phyloP scores from a whole-genome alignment of 2,888 invertebrate species.

The Sisyra terminalis region DNA sequence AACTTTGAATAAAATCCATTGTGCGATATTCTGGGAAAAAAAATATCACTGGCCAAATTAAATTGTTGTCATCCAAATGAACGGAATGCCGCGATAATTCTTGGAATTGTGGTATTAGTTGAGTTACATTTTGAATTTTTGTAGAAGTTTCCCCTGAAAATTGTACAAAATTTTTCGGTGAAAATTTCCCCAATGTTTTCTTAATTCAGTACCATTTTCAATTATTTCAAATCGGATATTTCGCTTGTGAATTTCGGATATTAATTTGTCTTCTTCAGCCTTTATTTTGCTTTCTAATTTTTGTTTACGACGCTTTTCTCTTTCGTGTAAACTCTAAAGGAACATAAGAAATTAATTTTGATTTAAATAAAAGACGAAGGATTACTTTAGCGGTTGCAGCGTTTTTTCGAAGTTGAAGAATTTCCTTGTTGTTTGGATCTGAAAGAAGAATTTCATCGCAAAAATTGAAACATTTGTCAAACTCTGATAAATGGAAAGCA shows the following conservation, averaged over 20 bases:
- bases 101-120: constrained; percentile 46
- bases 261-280: constrained; percentile 26
- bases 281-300: constrained; percentile 26
- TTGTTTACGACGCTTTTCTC: constrained; percentile 37
- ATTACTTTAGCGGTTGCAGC: constrained; percentile 32
- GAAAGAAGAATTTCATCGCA: constrained; percentile 49
- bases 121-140: constrained; percentile 18
- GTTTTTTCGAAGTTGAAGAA: constrained; percentile 33
- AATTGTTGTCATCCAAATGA: constrained; percentile 34
- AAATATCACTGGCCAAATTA: constrained; percentile 80
- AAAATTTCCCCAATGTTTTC: neutral
- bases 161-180: constrained; percentile 19
- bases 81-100: constrained; percentile 48
- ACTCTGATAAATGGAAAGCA: constrained; percentile 45
- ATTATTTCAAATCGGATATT: constrained; percentile 36
- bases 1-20: constrained; percentile 73
- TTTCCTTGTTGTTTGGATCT: constrained; percentile 36
- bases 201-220: constrained; percentile 22
- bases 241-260: constrained; percentile 28
- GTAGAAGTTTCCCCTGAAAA: constrained; percentile 20
- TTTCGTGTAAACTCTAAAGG: constrained; percentile 29
- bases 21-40: constrained; percentile 77
- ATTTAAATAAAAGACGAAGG: no score
- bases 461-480: constrained; percentile 51
- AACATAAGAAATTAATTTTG: constrained; percentile 3